These are phyloP conservation scores for Papilio gigon DNA, from an alignment of 2,888 invertebrate species.

Conservation along the genomic window DNA sequence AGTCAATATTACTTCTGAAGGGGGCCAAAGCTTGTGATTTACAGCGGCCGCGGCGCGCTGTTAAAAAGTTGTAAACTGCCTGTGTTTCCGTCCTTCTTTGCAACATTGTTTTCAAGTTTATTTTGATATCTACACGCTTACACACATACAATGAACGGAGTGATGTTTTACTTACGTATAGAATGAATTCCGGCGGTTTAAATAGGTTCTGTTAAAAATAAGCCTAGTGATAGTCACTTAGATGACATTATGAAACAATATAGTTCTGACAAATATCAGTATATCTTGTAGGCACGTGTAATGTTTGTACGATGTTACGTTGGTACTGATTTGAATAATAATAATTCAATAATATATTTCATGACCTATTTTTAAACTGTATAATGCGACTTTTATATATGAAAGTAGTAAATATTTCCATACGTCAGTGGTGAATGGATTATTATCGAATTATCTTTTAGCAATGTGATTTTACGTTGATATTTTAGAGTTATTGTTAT, in stretches of 20 bases:
- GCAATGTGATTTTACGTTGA: neutral
- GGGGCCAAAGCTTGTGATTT: slow-evolving; percentile 77
- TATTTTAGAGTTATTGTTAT: neutral
- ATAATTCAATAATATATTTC: too few relatives aligned
- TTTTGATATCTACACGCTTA: slow-evolving; percentile 43
- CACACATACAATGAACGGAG: neutral
- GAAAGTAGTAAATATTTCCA: too few relatives aligned
- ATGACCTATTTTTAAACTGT: too few relatives aligned
- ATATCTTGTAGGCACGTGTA: too few relatives aligned
- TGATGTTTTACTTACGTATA: neutral
- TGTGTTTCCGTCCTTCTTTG: slow-evolving; percentile 75
- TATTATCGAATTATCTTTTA: neutral
- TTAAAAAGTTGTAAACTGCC: slow-evolving; percentile 82
- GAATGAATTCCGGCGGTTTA: neutral
- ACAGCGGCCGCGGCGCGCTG: slow-evolving; percentile 71
- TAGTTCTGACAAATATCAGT: too few relatives aligned
- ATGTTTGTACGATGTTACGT: too few relatives aligned
- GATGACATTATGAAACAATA: too few relatives aligned
- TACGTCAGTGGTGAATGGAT: too few relatives aligned
- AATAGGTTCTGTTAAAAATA: neutral
- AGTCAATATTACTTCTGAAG: slow-evolving; percentile 80
- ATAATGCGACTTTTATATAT: too few relatives aligned
- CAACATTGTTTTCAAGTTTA: slow-evolving; percentile 67
- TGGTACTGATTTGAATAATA: too few relatives aligned
- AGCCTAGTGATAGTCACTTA: too few relatives aligned